Evolutionary conservation across 30 jellyfish, hydroid and myxozoan species (phyloP).

Genomic region (Aurelia aurita): DNA sequence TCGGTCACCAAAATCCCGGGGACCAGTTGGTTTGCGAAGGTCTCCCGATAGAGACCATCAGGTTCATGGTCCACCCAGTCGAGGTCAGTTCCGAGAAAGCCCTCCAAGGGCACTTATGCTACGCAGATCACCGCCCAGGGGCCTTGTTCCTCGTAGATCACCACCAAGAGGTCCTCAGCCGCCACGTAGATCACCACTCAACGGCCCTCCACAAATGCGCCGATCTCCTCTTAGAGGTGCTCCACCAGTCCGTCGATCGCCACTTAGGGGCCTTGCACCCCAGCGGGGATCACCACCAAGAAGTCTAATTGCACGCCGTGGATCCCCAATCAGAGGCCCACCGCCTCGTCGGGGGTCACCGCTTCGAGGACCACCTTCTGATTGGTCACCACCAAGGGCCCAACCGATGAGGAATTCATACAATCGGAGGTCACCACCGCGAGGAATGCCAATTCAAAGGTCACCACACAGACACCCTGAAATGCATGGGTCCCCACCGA

Average conservation of each 20-base stretch:
- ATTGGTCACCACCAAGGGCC: no score
- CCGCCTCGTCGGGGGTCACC: constrained; percentile 12
- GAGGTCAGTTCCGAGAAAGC: background rate
- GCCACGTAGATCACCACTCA: constrained; percentile 10
- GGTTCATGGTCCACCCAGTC: background rate
- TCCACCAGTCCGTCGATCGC: background rate
- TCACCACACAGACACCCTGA: no score
- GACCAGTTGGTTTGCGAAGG: no score
- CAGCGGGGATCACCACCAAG: constrained; percentile 1
- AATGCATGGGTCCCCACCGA: no score
- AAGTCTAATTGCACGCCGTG: background rate
- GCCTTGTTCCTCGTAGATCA: constrained; percentile 10
- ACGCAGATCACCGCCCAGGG: constrained; percentile 33
- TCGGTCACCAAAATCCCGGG: no score
- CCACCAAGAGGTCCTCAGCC: constrained; percentile 5
- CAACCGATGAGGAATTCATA: no score
- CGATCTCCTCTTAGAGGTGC: no score
- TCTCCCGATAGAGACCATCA: background rate
- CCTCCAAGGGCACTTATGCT: background rate
- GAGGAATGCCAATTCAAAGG: no score
- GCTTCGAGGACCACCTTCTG: constrained; percentile 5
- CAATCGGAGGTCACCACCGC: no score
- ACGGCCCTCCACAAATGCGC: no score
- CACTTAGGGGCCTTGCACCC: background rate
- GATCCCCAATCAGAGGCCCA: constrained; percentile 2